Conservation (phyloP, 2,113 vertebrate species). For the Tenebrosternarchus preto region DNA sequence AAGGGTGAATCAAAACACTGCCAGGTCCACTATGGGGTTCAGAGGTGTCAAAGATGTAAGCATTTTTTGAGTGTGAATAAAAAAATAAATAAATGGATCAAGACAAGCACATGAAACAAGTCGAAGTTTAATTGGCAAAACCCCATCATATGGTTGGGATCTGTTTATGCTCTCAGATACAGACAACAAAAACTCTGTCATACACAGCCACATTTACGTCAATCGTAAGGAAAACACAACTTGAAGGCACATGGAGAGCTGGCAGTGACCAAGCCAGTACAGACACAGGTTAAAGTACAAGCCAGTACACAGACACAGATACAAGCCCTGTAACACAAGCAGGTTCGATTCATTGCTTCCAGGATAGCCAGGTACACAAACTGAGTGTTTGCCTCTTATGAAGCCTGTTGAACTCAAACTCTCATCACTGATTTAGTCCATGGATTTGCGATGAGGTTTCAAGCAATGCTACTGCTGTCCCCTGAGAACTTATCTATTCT, state of each 20-base stretch:
- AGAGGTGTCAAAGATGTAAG: not conserved
- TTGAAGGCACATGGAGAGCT: conserved; percentile 46
- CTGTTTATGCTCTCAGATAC: not conserved
- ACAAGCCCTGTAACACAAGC: conserved; percentile 11
- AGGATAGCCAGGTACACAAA: not conserved
- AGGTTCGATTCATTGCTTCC: not conserved
- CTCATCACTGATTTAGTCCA: not conserved
- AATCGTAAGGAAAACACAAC: conserved; percentile 5
- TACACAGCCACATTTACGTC: conserved; percentile 23
- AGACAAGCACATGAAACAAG: not conserved
- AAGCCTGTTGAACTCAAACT: not conserved
- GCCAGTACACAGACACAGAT: not conserved
- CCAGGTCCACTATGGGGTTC: not conserved
- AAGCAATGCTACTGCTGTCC: not conserved
- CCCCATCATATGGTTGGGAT: not conserved
- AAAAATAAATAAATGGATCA: not conserved
- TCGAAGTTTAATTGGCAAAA: conserved; percentile 23
- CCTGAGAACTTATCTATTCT: conserved; percentile 11
- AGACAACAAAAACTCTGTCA: conserved; percentile 4
- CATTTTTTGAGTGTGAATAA: not conserved
- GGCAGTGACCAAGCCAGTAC: conserved; percentile 42
- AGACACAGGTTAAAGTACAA: not conserved
- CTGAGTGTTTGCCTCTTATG: not conserved
- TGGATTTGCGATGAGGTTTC: not conserved
- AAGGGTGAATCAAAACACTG: not conserved